Evolutionary conservation across 2,113 vertebrate genomes (phyloP), one percentile per base, ranked within the genome.

Genomic region (Arenaria interpres): DNA sequence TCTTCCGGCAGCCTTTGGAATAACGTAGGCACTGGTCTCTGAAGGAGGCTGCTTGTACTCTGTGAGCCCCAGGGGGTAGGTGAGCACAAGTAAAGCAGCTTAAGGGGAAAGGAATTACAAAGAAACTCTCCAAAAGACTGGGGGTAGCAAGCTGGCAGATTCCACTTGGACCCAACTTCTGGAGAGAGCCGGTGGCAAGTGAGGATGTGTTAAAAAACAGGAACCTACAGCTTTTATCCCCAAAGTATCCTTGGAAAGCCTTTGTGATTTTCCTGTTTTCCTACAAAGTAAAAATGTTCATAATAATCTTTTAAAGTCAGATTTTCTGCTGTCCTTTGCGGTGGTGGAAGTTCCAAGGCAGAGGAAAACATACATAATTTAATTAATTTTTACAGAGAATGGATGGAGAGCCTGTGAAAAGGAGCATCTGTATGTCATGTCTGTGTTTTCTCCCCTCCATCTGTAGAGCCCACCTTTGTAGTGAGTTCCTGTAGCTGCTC

Each of bases 11-110:
- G 66, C 41, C 84, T 87, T 66, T 76, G 81, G 66, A 90, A 85
- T 96, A 92, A 93, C 54, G 74, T 94, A 95, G 92, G 91, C 91
- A 33, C 30, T 88, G 91, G 89, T 85, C 80, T 95, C 92, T 87
- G 89, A 85, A 88, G 96, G 84, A 80, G 96, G 85, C 79, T 96
- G 90, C 92, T 87, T 96, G 85, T 91, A 60, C 72, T 86, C 71
- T 78, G 67, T 12, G 72, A 92, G 89, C 95, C 95, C 92, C 94
- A 91, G 92, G 96, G 90, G 94, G 94, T 93, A 96, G 87, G 94
- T 91, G 90, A 96, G 78, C 92, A 60, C 74, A 77, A 76, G 94
- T 64, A 95, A 95, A 92, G 84, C 81, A 74, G 93, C 84, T 97
- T 94, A 96, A 96, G 46, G 89, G 41, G 2, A 91, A 83, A 71